Conservation (phyloP, 2,113 vertebrate species). For the Glareola pratincola region DNA sequence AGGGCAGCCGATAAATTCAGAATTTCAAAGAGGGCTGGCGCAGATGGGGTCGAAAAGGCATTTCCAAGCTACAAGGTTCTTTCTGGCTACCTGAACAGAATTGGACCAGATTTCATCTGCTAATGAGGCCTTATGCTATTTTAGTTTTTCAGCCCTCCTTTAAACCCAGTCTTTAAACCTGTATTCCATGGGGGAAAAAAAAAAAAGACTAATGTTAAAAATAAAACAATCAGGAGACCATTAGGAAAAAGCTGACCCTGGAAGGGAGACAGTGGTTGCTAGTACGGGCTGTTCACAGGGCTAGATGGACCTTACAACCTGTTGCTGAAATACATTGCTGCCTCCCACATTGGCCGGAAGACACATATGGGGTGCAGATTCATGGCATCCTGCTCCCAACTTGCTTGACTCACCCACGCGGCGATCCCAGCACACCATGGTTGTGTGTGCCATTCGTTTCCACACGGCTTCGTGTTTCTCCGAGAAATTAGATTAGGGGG, state of each 20-base stretch:
- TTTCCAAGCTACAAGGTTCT: background rate
- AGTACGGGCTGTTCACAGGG: background rate
- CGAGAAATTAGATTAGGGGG: background rate
- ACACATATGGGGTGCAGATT: background rate
- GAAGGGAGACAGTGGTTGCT: background rate
- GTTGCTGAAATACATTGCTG: background rate
- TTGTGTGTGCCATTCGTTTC: background rate
- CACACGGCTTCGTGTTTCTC: background rate
- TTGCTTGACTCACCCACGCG: rapidly evolving
- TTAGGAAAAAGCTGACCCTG: background rate
- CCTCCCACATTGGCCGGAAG: background rate
- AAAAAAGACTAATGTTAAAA: background rate
- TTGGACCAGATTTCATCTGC: background rate
- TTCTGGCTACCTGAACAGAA: background rate
- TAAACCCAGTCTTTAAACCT: background rate
- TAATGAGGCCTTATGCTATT: background rate
- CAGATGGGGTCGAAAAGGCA: background rate
- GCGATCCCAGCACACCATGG: background rate
- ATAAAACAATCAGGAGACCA: background rate
- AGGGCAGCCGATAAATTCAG: background rate
- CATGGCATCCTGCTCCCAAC: background rate
- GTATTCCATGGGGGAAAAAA: background rate
- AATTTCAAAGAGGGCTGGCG: background rate
- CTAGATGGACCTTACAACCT: background rate
- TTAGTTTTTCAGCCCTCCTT: background rate